Evolutionary conservation across 2,113 vertebrate species (phyloP).

Genomic region (Anoura caudifer): DNA sequence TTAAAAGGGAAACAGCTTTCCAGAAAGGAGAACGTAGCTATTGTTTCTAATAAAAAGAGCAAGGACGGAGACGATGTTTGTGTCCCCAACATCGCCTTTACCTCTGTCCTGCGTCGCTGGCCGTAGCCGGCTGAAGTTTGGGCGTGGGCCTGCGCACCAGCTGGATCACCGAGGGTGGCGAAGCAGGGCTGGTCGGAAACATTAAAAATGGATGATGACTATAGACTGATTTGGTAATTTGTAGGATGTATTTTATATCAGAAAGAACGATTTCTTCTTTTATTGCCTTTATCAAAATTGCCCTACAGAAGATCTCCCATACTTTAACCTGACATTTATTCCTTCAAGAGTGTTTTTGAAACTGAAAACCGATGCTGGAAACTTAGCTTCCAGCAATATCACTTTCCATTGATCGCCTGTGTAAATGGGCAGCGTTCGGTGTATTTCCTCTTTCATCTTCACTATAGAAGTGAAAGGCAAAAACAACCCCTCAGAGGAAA

Average conservation of each 20-base stretch:
- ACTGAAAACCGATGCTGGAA: too few relatives aligned
- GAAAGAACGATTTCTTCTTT: not conserved
- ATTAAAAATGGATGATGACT: not conserved
- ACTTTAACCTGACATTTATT: not conserved
- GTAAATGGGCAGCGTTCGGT: not conserved
- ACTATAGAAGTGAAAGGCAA: not conserved
- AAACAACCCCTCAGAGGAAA: not conserved
- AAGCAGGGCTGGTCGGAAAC: not conserved
- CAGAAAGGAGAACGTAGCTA: not conserved
- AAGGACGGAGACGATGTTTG: not conserved
- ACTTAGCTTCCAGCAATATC: not conserved
- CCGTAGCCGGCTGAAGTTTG: not conserved
- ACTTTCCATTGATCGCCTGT: not conserved
- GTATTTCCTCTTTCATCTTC: not conserved
- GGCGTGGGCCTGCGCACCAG: rapidly evolving
- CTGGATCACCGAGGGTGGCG: not conserved
- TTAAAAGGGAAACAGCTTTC: not conserved
- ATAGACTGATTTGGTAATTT: not conserved
- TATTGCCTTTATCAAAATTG: not conserved
- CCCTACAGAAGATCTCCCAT: not conserved
- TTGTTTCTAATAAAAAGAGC: not conserved
- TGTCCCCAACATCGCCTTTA: not conserved
- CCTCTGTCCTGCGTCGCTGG: not conserved
- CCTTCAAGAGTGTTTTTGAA: not conserved
- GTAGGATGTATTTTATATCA: not conserved